A percentile compares a stretch with the other conserved stretches of the same genome.
These are phyloP conservation scores for Melanotaenia nigrans DNA, from an alignment of 2,797 vertebrate genomes.

Conservation along the genomic window DNA sequence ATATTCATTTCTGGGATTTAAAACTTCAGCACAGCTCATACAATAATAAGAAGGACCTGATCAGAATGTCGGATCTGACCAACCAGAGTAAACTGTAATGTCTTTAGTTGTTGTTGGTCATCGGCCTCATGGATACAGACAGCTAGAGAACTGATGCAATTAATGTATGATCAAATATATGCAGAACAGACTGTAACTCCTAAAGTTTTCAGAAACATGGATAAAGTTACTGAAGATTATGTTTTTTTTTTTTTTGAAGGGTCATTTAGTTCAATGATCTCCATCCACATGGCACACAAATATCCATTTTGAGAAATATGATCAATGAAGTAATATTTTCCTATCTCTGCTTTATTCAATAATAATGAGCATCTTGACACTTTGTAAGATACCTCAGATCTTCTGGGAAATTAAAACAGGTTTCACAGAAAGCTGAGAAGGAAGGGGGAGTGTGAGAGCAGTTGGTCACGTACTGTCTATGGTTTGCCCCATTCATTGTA, in stretches of 20 bases:
- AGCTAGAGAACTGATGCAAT: no score
- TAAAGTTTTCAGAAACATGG: background rate
- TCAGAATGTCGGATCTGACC: background rate
- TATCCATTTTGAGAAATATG: constrained; percentile 3
- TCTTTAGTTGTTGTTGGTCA: background rate
- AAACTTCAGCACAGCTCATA: background rate
- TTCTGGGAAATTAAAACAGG: constrained; percentile 43
- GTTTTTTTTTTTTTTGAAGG: background rate
- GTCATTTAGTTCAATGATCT: background rate
- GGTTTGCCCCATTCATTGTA: constrained; percentile 48
- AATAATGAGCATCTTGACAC: constrained; percentile 22
- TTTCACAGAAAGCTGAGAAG: constrained; percentile 11
- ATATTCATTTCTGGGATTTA: background rate
- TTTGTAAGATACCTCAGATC: constrained; percentile 15
- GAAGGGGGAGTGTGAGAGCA: constrained; percentile 19
- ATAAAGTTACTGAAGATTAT: background rate
- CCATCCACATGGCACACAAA: background rate
- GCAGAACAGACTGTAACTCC: background rate
- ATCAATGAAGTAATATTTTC: constrained; percentile 6
- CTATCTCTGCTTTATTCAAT: constrained; percentile 13
- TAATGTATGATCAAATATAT: background rate
- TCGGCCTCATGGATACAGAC: no score
- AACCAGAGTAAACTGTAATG: background rate
- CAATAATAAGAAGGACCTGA: background rate
- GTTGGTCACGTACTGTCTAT: constrained; percentile 42